phyloP scores from a whole-genome alignment of 2,797 vertebrate genomes.

The Chelon auratus region DNA sequence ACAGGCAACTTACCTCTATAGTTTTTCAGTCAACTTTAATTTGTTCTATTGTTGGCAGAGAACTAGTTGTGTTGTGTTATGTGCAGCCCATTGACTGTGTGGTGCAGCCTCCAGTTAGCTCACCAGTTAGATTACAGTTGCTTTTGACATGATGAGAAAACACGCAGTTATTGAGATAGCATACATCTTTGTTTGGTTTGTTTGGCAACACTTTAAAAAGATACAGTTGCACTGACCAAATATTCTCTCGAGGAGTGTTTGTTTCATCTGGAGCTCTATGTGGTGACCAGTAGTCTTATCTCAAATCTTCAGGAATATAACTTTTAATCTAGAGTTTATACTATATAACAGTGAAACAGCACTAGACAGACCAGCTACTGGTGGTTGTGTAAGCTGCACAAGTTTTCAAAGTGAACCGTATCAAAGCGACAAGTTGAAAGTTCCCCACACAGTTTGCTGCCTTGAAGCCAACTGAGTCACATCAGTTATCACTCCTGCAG shows the following conservation, averaged over 20 bases:
- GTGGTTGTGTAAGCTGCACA: constrained; percentile 12
- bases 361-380: neutral
- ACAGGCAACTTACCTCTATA: too few relatives aligned
- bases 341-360: neutral
- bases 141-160: neutral
- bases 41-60: neutral
- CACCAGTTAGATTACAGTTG: neutral
- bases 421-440: constrained; percentile 28
- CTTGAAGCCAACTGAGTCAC: constrained; percentile 50
- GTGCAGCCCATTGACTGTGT: too few relatives aligned
- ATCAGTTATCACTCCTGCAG: neutral
- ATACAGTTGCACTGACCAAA: neutral
- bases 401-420: constrained; percentile 41
- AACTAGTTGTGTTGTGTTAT: neutral
- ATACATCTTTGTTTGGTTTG: neutral
- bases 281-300: neutral
- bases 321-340: neutral
- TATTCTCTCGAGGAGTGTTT: neutral
- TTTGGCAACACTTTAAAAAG: neutral
- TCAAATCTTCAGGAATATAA: neutral
- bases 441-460: constrained; percentile 33
- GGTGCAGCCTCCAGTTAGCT: too few relatives aligned
- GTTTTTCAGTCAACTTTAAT: neutral
- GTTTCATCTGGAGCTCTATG: neutral
- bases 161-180: too few relatives aligned